These are phyloP conservation scores for Panthera tigris DNA, from an alignment of 2,113 vertebrate species.

Conservation along the genomic window DNA sequence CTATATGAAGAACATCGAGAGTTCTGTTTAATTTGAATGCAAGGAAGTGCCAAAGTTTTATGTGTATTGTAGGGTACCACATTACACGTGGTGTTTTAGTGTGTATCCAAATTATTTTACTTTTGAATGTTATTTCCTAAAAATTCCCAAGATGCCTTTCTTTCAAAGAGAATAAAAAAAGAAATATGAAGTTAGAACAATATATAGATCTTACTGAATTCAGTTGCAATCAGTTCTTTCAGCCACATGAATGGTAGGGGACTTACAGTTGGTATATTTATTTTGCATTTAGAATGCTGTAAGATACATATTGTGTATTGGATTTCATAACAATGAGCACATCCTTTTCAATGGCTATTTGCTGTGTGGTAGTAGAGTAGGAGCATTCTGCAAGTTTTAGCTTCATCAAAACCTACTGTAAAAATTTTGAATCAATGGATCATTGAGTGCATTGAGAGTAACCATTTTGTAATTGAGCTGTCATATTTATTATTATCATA, in stretches of 20 bases:
- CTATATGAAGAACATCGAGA: background rate
- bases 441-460: conserved; percentile 22
- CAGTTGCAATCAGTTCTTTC: background rate
- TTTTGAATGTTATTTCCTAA: background rate
- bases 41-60: background rate
- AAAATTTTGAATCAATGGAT: conserved; percentile 43
- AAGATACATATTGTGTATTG: background rate
- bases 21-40: background rate
- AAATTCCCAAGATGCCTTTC: background rate
- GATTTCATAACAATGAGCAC: background rate
- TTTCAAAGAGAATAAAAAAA: conserved; percentile 4
- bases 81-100: background rate
- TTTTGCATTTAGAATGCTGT: conserved; percentile 13
- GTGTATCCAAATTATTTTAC: background rate
- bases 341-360: background rate
- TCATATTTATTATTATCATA: conserved; percentile 34
- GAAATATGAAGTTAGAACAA: background rate
- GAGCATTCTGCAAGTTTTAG: background rate
- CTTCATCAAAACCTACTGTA: background rate
- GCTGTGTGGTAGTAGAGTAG: background rate
- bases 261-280: background rate
- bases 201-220: background rate
- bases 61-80: background rate
- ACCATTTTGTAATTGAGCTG: conserved; percentile 2
- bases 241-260: background rate